Conservation (phyloP, 2,113 vertebrate genomes). For the Cottus gobio region DNA sequence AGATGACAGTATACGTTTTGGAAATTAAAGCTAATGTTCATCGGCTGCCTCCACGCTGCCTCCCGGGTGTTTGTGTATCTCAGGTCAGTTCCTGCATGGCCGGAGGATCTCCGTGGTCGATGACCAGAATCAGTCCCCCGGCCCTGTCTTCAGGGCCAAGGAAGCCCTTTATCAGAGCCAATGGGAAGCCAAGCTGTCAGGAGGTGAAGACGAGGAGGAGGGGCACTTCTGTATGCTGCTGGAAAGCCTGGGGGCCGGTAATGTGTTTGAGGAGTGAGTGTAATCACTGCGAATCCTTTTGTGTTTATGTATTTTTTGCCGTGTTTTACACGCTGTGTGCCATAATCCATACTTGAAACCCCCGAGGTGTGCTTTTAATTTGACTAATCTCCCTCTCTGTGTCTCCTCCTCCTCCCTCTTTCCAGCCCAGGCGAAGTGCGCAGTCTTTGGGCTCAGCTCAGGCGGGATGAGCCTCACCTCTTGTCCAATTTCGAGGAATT, state of each 20-base stretch:
- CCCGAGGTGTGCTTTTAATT: background rate
- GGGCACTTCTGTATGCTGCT: conserved; percentile 89
- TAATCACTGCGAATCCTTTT: background rate
- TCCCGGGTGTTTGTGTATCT: background rate
- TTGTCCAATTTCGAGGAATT: conserved; percentile 92
- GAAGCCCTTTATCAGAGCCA: conserved; percentile 82
- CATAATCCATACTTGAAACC: background rate
- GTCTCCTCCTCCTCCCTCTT: background rate
- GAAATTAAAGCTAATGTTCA: too few relatives aligned
- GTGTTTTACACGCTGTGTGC: background rate
- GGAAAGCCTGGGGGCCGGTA: conserved; percentile 88
- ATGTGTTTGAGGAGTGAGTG: conserved; percentile 92
- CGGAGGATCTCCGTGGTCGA: conserved; percentile 79
- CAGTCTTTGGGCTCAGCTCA: conserved; percentile 89
- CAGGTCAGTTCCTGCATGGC: conserved; percentile 89
- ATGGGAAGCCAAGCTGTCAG: conserved; percentile 71
- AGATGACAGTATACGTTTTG: too few relatives aligned
- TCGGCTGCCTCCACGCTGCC: background rate
- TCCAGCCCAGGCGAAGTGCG: conserved; percentile 87
- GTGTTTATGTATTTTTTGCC: background rate
- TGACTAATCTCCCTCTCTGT: background rate
- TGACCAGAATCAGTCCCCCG: conserved; percentile 29
- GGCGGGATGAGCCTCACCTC: conserved; percentile 88
- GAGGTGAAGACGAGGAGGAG: conserved; percentile 85
- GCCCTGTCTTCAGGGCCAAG: conserved; percentile 57